Percentiles rank a stretch among this genome's conserved stretches.
phyloP scores from a whole-genome alignment of 2,113 vertebrate species.

The Atherinomorus stipes region DNA sequence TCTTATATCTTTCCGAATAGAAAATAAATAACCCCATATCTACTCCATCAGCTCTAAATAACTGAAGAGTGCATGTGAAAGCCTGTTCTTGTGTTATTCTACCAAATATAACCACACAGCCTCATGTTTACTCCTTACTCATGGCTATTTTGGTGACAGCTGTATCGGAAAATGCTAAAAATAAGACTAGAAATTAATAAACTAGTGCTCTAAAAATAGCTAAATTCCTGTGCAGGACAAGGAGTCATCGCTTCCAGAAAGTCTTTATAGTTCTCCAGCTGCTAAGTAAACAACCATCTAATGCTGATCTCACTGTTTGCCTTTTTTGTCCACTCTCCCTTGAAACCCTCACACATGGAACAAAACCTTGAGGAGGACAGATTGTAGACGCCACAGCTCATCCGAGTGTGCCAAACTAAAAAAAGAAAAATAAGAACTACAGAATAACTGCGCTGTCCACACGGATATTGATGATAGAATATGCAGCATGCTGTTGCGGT shows the following conservation, averaged over 20 bases:
- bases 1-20: not conserved
- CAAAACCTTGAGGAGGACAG: not conserved
- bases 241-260: slow-evolving; percentile 16
- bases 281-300: not conserved
- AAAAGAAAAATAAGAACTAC: too few species aligned
- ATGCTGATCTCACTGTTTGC: not conserved
- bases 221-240: slow-evolving; percentile 22
- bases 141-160: slow-evolving; percentile 18
- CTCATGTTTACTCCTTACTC: not conserved
- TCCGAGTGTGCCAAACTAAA: not conserved
- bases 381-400: not conserved
- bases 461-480: not conserved
- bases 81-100: not conserved
- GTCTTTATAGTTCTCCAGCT: not conserved
- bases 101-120: not conserved
- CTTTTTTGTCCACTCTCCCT: not conserved
- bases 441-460: not conserved
- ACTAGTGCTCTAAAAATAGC: slow-evolving; percentile 46
- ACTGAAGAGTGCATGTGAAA: not conserved
- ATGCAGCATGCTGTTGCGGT: not conserved
- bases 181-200: slow-evolving; percentile 11
- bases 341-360: not conserved
- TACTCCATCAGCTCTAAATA: not conserved
- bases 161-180: not conserved
- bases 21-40: not conserved